These are phyloP conservation scores for Myiozetetes cayanensis DNA, from an alignment of 2,113 vertebrate genomes.

Conservation along the genomic window DNA sequence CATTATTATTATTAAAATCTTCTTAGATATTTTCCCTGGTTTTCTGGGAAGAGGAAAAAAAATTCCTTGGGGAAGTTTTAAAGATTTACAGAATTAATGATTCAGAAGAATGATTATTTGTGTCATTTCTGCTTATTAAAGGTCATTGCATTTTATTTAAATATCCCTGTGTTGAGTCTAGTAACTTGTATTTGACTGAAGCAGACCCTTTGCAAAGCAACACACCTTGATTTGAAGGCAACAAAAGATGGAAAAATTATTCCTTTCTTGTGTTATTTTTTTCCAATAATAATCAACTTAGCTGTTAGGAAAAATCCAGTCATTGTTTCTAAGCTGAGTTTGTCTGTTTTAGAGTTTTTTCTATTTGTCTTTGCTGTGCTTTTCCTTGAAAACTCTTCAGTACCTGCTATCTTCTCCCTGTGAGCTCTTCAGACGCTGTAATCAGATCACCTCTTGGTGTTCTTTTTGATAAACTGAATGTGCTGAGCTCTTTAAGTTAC, in stretches of 20 bases:
- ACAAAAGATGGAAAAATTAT: neutral
- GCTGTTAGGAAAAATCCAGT: neutral
- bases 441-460: neutral
- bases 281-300: neutral
- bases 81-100: neutral
- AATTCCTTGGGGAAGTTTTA: neutral
- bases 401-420: constrained; percentile 4
- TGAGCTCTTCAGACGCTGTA: constrained; percentile 3
- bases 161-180: neutral
- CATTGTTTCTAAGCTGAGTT: neutral
- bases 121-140: neutral
- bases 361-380: neutral
- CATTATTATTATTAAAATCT: too few species aligned
- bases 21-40: neutral
- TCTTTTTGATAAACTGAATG: constrained; percentile 1
- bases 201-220: neutral
- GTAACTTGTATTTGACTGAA: neutral
- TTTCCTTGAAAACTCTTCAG: constrained; percentile 8
- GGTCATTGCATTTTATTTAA: neutral
- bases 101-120: neutral
- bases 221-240: neutral
- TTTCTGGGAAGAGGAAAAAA: neutral
- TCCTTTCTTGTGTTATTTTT: neutral
- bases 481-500: neutral
- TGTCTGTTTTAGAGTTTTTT: neutral